Evolutionary conservation across 2,888 invertebrate species (phyloP), one percentile per base, ranked within the genome.

Genomic region (Philhelius pedissequus): DNA sequence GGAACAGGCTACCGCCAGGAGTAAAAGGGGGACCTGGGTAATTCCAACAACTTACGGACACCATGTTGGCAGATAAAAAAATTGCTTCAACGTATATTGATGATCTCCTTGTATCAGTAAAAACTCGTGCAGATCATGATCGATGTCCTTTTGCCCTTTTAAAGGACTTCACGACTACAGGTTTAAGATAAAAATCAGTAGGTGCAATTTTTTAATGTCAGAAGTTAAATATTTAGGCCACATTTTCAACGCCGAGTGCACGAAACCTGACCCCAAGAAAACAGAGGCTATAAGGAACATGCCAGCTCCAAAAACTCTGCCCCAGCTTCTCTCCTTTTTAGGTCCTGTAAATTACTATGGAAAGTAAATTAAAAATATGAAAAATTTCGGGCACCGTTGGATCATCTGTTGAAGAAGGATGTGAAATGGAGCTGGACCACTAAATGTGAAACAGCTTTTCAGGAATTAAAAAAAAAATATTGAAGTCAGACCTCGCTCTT

Each of bases 341-440:
- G 70, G 70, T 11, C 62, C 62, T 9, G 56, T 75, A 6, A 66
- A 75, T 50, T 68, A 56, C 13, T 77, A 77, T 27, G 62, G 50
- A 5, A 77, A 70, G 38, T 77, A 40, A 45, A 54, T 77, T 15
- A 22, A 40, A 22, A 15, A 70, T 32, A 77, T 77, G 70, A 60
- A 52, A 20, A 60, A 50, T 35, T 64, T 11, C 15, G 56, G 15
- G 77, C 13, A 35, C 35, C 35, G 35, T 35, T 35, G 35, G 4
- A 35, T 13, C 35, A 35, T 35, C 35, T 32, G 1, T 32, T 32
- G 9, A 32, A 32, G 9, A 32, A 32, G 9, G 30, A 32, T 5
- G 8, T 1, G 3, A 32, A 32, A 1, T 32, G 30, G 30, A 32
- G 9, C 9, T 32, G 30, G 30, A 32, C 30, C 1, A 9, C 9